Evolutionary conservation across 2,113 vertebrate genomes (phyloP), one percentile per base, ranked within the genome.

Genomic region (Centrocercus urophasianus): DNA sequence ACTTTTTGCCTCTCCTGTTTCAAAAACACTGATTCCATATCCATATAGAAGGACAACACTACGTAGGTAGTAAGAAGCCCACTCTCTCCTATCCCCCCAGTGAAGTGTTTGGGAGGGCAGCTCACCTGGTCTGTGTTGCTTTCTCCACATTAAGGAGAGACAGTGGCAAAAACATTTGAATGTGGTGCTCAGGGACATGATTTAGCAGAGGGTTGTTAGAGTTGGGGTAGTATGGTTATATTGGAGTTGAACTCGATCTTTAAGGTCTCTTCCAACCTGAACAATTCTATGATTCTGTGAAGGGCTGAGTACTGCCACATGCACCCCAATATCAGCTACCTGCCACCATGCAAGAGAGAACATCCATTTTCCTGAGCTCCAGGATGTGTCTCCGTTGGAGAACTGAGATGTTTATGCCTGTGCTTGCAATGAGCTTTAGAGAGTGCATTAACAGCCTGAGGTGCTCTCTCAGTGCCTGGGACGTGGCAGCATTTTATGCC

Each of bases 121-220:
- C 70, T 30, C 17, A 18, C 0, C 0, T 10, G 22, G 8, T 8
- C 8, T 3, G 4, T 6, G n/a, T 0, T 77, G 32, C 52, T 69
- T 69, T 64, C 57, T 60, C 7, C 78, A 30, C 11, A 3, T 27
- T 8, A 60, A 42, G 40, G 32, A 69, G 7, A 19, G 8, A 43
- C 28, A 69, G 57, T 21, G 72, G 38, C 24, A 61, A 47, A 1
- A 0, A 6, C 11, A 12, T 48, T 50, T 50, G 22, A 3, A 50
- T 50, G 48, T 50, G 48, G 21, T 50, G 48, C 48, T 50, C 21
- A 50, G 11, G 48, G 16, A 24, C 6, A 13, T 50, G 22, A 50
- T 50, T 50, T 50, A 50, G 48, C 12, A 12, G 48, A 50, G 48
- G 48, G 11, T 13, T 50, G 48, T 50, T 50, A 47, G 45, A 47